These are phyloP conservation scores for Datnioides undecimradiatus DNA, from an alignment of 2,113 vertebrate species.

Conservation along the genomic window DNA sequence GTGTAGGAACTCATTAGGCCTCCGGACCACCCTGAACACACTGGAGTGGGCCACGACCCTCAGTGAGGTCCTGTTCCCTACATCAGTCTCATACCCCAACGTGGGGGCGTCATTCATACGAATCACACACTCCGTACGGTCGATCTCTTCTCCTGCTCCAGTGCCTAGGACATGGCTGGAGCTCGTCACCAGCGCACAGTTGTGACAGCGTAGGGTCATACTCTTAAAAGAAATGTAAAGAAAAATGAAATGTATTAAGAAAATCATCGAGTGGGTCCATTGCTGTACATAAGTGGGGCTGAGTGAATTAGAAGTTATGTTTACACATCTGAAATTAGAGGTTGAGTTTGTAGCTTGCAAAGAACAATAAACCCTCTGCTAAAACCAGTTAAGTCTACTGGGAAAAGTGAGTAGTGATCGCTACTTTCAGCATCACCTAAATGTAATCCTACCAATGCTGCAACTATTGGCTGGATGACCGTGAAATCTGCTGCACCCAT, in stretches of 20 bases:
- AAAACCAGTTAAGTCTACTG: no score
- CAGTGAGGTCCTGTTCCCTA: constrained; percentile 92
- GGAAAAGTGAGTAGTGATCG: no score
- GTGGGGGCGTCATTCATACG: constrained; percentile 98
- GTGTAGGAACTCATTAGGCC: constrained; percentile 91
- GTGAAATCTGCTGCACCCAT: no score
- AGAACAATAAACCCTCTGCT: no score
- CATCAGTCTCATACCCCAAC: constrained; percentile 85
- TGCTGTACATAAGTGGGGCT: no score
- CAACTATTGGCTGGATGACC: no score
- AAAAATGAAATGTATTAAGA: neutral
- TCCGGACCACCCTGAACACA: constrained; percentile 89
- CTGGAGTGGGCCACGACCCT: constrained; percentile 96
- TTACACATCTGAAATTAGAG: no score
- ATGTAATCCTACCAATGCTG: no score
- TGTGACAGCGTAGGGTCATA: constrained; percentile 88
- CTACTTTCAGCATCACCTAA: no score
- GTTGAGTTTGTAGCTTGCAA: no score
- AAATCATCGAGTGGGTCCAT: no score
- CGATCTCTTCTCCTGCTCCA: constrained; percentile 87
- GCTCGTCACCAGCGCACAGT: constrained; percentile 94
- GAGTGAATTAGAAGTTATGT: no score
- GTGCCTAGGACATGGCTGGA: constrained; percentile 94
- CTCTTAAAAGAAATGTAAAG: constrained; percentile 81
- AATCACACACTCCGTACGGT: constrained; percentile 91